Conservation (phyloP, 1,140 invertebrate genomes). For the Drosophila prosaltans region DNA sequence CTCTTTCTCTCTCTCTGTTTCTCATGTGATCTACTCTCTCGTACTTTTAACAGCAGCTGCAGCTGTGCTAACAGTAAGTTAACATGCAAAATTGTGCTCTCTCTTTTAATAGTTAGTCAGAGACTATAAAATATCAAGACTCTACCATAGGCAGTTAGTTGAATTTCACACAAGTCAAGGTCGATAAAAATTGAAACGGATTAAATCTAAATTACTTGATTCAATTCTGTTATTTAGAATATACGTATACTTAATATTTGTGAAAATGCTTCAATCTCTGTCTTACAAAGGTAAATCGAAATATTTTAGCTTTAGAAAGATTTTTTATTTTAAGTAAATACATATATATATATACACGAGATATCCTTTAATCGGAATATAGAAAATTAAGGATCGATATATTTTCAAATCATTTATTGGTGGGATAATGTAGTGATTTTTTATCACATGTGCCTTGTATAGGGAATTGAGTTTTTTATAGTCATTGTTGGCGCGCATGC, state of each 20-base stretch:
- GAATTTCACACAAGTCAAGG: conserved; percentile 3
- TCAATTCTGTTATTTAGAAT: neutral
- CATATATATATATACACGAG: too few relatives aligned
- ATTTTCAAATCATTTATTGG: neutral
- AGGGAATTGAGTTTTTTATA: neutral
- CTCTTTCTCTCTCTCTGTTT: neutral
- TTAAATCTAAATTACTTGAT: neutral
- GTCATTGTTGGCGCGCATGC: conserved; percentile 8
- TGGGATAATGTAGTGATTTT: neutral
- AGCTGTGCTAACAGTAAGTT: neutral
- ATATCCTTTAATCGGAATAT: neutral
- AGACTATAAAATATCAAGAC: conserved; percentile 6
- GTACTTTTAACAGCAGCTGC: neutral
- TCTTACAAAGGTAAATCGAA: neutral
- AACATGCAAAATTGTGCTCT: neutral
- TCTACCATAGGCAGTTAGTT: conserved; percentile 2
- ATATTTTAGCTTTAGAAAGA: neutral
- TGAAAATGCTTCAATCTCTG: neutral
- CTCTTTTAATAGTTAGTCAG: neutral
- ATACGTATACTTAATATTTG: conserved; percentile 6
- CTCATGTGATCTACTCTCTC: neutral
- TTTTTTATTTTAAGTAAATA: too few relatives aligned
- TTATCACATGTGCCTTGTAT: neutral
- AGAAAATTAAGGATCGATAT: neutral
- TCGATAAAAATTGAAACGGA: neutral